Percentiles rank a stretch among this genome's conserved stretches.
phyloP scores from a whole-genome alignment of 2,888 invertebrate species.

The Periphyllus acericola region DNA sequence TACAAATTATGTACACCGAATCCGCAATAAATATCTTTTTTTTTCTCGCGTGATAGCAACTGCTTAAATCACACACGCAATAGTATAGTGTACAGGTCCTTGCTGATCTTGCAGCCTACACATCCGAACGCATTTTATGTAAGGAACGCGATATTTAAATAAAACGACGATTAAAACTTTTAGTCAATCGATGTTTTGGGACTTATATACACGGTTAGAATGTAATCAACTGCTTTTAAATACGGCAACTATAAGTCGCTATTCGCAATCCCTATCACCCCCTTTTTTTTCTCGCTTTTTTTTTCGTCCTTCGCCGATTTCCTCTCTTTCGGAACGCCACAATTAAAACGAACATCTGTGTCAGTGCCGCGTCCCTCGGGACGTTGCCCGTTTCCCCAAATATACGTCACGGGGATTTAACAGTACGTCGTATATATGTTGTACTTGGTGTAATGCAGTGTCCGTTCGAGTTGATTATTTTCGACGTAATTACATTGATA shows the following conservation, averaged over 20 bases:
- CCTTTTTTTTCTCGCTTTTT: background rate
- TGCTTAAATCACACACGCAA: slow-evolving; percentile 24
- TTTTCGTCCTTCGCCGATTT: background rate
- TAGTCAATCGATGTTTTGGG: slow-evolving; percentile 56
- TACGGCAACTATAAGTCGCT: slow-evolving; percentile 26
- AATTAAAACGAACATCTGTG: slow-evolving; percentile 60
- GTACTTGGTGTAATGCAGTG: background rate
- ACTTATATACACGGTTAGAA: slow-evolving; percentile 20
- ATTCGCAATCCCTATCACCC: slow-evolving; percentile 5
- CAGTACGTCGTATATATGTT: background rate
- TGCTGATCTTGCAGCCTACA: background rate
- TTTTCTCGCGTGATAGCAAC: background rate
- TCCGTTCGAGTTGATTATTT: slow-evolving; percentile 48
- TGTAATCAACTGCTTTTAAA: slow-evolving; percentile 57
- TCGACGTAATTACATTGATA: slow-evolving; percentile 50
- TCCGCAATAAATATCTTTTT: slow-evolving; percentile 32
- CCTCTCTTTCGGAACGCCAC: slow-evolving; percentile 33
- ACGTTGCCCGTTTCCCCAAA: slow-evolving; percentile 35
- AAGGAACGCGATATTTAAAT: slow-evolving; percentile 39
- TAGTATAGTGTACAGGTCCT: background rate
- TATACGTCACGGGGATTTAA: slow-evolving; percentile 53
- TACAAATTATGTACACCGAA: background rate
- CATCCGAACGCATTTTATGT: background rate
- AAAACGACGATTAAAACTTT: slow-evolving; percentile 61
- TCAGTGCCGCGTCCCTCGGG: slow-evolving; percentile 43